phyloP scores from a whole-genome alignment of 2,797 vertebrate genomes.

The Oceanodroma leucorhoa region DNA sequence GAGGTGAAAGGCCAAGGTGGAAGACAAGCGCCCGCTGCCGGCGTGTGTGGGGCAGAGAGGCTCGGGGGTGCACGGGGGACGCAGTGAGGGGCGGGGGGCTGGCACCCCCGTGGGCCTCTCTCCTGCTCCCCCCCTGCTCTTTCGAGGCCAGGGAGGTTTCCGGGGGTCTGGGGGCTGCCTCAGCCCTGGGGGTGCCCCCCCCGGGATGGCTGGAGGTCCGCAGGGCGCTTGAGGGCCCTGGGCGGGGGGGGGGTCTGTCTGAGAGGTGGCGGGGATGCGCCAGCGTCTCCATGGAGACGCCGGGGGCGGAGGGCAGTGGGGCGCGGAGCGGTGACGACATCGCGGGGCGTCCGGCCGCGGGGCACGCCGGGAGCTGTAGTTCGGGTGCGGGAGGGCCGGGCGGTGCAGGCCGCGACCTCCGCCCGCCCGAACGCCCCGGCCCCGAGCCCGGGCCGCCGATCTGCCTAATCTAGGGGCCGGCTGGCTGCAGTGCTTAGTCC shows the following conservation, averaged over 20 bases:
- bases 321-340: fast-evolving
- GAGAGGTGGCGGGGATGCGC: neutral
- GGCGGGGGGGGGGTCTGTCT: too few relatives aligned
- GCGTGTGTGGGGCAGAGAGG: neutral
- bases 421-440: neutral
- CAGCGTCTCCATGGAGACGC: neutral
- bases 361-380: neutral
- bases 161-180: neutral
- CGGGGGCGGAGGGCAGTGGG: neutral
- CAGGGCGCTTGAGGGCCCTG: too few relatives aligned
- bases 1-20: neutral
- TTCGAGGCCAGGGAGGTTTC: too few relatives aligned
- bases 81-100: neutral
- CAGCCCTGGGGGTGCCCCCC: too few relatives aligned
- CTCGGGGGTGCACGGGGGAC: too few relatives aligned
- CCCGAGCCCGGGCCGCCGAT: fast-evolving
- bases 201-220: neutral
- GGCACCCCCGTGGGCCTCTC: neutral
- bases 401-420: too few relatives aligned
- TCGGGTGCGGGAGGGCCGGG: too few relatives aligned
- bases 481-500: fast-evolving
- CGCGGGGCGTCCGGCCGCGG: neutral
- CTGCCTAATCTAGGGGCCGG: neutral
- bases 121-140: too few relatives aligned
- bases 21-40: neutral